Base-by-base conservation (phyloP, 1,140 invertebrate genomes). In the Drosophila kikkawai region DNA sequence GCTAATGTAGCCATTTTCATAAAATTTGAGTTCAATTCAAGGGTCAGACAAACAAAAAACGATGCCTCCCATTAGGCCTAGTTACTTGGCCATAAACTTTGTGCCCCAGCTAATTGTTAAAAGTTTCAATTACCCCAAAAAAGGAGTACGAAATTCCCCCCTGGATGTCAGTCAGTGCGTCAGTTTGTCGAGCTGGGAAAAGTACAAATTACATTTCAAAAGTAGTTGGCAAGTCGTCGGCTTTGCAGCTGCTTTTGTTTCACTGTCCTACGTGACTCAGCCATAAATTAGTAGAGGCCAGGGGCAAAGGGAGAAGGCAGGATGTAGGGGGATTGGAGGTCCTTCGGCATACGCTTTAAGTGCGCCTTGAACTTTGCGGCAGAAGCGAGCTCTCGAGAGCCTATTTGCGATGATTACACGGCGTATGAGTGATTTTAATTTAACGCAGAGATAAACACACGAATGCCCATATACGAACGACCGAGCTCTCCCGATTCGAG, bases 371-470 rank as follows among this genome's bases (percentile, higher is more conserved):
- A 87, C 83, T 87, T 78, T 83, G 60, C 59, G 26, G 37, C 61
- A 39, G 47, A 57, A 41, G 59, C 64, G 58, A 66, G 15, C 57
- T 41, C 57, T 61, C 51, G 37, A 67, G 56, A 45, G 67, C 67
- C 50, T 55, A 66, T 78, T 78, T 78, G 55, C 37, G 44, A 50
- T 75, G 74, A 78, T 81, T 68, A 80, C 77, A 74, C 48, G 65
- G 74, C 84, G 84, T 84, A 84, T 88, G 80, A 84, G 84, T 80
- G 69, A 88, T 87, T 88, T 87, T 82, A 82, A 82, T 80, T 87
- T 75, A 80, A 87, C 73, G 60, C 83, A 67, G 50, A 75, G 61
- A 75, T 67, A 75, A 59, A 61, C 63, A 57, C 67, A 84, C 60
- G 58, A 78, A 79, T 57, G 51, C 58, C 68, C 63, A 63, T 6